A percentile compares a stretch with the other conserved stretches of the same genome.
These are phyloP conservation scores for Clarias macrocephalus DNA, from an alignment of 2,113 vertebrate species.

Conservation along the genomic window DNA sequence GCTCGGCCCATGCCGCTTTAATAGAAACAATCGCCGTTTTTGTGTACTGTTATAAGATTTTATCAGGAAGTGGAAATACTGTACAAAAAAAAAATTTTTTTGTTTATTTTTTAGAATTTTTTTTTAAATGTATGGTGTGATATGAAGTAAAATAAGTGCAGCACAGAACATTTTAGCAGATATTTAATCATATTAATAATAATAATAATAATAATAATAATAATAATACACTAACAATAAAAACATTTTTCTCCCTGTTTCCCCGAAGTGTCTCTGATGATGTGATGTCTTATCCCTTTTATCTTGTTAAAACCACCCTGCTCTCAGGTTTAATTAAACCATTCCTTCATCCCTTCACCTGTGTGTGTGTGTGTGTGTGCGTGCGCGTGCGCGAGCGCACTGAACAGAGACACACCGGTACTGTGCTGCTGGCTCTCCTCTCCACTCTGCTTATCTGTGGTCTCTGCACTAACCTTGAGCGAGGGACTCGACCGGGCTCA, in stretches of 20 bases:
- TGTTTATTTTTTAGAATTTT: background rate
- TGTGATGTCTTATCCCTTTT: conserved; percentile 38
- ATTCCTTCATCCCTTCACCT: conserved; percentile 25
- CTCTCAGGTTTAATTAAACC: conserved; percentile 48
- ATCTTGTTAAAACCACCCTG: conserved; percentile 44
- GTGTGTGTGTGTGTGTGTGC: conserved; percentile 24
- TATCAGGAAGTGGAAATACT: background rate
- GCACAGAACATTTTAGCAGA: background rate
- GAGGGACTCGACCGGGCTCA: conserved; percentile 48
- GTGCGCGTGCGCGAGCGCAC: background rate
- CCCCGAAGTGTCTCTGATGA: conserved; percentile 18
- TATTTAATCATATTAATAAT: background rate
- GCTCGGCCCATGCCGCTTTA: background rate
- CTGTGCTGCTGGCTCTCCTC: background rate
- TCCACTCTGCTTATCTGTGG: conserved; percentile 38
- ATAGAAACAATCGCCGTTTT: background rate
- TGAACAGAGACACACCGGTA: conserved; percentile 11
- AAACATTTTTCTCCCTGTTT: background rate
- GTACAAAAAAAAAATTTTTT: background rate
- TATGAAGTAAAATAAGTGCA: conserved; percentile 2
- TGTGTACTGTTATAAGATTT: background rate
- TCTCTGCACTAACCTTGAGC: conserved; percentile 53
- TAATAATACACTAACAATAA: background rate
- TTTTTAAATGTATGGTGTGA: background rate
- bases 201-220: too few species aligned